Evolutionary conservation across 1,140 invertebrate genomes (phyloP).

Genomic region (Aphelenchoides avenae): DNA sequence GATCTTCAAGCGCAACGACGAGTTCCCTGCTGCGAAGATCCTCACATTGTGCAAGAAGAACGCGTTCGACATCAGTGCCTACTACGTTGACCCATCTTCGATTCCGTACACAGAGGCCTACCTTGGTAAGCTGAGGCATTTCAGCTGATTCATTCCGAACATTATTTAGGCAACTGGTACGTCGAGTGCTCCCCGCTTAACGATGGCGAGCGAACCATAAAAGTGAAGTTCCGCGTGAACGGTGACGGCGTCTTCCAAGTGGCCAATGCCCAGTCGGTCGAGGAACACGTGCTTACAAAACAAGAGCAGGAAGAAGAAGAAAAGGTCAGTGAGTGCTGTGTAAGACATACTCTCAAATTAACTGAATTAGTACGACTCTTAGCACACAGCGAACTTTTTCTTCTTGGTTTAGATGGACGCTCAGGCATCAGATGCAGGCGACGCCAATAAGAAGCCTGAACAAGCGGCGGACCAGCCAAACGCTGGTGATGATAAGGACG

Average conservation of each 20-base stretch:
- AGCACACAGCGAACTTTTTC: too few relatives aligned
- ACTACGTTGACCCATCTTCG: constrained; percentile 67
- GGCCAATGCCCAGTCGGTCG: constrained; percentile 78
- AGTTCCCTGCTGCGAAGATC: constrained; percentile 85
- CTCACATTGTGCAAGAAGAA: constrained; percentile 83
- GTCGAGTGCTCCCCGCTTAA: constrained; percentile 57
- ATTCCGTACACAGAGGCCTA: constrained; percentile 70
- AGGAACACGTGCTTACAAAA: constrained; percentile 61
- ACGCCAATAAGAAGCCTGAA: too few relatives aligned
- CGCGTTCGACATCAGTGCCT: constrained; percentile 78
- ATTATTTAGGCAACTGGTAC: constrained; percentile 8
- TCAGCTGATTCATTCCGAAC: neutral
- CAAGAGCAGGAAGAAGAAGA: constrained; percentile 27
- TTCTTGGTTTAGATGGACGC: constrained; percentile 26
- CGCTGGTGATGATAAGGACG: constrained; percentile 65
- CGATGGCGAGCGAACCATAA: constrained; percentile 78
- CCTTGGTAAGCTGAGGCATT: constrained; percentile 69
- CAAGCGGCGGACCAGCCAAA: constrained; percentile 15
- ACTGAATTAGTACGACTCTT: neutral
- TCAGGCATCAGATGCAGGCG: neutral
- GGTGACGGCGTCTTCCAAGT: constrained; percentile 84
- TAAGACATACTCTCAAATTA: neutral
- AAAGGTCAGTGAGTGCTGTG: neutral
- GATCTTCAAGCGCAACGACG: constrained; percentile 81
- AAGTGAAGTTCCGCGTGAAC: constrained; percentile 88